phyloP scores from a whole-genome alignment of 2,797 vertebrate species.

The Chaunax sp. region DNA sequence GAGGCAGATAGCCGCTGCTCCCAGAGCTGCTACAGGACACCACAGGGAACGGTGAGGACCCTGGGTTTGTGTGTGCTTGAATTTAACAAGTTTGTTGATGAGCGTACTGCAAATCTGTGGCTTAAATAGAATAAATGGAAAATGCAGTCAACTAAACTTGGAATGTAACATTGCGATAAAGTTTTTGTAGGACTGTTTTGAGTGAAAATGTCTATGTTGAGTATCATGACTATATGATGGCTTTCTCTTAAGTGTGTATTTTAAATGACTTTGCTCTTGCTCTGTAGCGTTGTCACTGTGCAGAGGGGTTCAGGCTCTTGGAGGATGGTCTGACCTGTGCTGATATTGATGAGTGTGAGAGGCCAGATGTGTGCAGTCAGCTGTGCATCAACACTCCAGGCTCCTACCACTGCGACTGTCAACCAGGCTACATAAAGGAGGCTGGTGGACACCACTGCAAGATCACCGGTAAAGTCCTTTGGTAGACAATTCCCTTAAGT shows the following conservation, averaged over 20 bases:
- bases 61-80: not conserved
- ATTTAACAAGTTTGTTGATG: not conserved
- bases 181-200: not conserved
- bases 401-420: conserved; percentile 86
- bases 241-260: not conserved
- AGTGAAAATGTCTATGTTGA: not conserved
- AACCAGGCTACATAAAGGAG: conserved; percentile 84
- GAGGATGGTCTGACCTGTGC: conserved; percentile 64
- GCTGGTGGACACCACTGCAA: conserved; percentile 84
- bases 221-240: not conserved
- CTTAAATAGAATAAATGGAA: too few relatives aligned
- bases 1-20: conserved; percentile 71
- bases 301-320: conserved; percentile 78
- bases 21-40: conserved; percentile 86
- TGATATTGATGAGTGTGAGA: conserved; percentile 86
- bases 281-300: conserved; percentile 84
- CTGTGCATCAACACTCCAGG: conserved; percentile 85
- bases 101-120: too few relatives aligned
- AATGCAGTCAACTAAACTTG: not conserved
- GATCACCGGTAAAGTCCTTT: conserved; percentile 81
- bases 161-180: not conserved
- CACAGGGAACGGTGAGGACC: conserved; percentile 85
- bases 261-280: not conserved
- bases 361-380: conserved; percentile 78
- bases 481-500: too few relatives aligned